These are phyloP conservation scores for Micrasema minimum DNA, from an alignment of 1,140 invertebrate genomes.

Conservation along the genomic window DNA sequence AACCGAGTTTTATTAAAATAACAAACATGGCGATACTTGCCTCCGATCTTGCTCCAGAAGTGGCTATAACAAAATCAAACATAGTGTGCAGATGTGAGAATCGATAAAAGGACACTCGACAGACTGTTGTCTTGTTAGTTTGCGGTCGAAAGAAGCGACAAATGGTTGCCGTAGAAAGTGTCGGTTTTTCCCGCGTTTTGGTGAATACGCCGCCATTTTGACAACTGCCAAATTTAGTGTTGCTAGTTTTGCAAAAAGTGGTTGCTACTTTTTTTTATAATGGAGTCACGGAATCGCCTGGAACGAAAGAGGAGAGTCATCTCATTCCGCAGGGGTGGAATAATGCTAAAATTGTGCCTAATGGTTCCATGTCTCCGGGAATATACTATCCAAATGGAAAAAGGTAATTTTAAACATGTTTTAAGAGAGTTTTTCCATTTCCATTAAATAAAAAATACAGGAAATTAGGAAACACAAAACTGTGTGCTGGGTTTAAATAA, in stretches of 20 bases:
- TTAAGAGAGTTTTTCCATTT: not conserved
- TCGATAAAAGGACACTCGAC: conserved; percentile 37
- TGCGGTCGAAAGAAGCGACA: conserved; percentile 12
- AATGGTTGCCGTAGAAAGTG: conserved; percentile 32
- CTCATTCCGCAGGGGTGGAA: conserved; percentile 65
- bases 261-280: conserved; percentile 6
- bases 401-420: conserved; percentile 48
- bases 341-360: conserved; percentile 58
- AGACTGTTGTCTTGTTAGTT: conserved; percentile 27
- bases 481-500: too few relatives aligned
- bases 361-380: conserved; percentile 64
- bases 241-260: conserved; percentile 26
- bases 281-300: conserved; percentile 60
- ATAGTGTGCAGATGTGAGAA: conserved; percentile 23
- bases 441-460: not conserved
- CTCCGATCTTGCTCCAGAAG: conserved; percentile 13
- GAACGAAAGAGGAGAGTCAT: conserved; percentile 62
- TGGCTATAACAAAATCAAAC: conserved; percentile 35
- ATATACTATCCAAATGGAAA: conserved; percentile 62
- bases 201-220: conserved; percentile 26
- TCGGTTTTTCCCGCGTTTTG: conserved; percentile 3
- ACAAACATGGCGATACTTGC: conserved; percentile 36
- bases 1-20: conserved; percentile 29
- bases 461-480: too few relatives aligned
- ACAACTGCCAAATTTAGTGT: conserved; percentile 25